phyloP scores from a whole-genome alignment of 2,113 vertebrate genomes.

The Sorex fumeus region DNA sequence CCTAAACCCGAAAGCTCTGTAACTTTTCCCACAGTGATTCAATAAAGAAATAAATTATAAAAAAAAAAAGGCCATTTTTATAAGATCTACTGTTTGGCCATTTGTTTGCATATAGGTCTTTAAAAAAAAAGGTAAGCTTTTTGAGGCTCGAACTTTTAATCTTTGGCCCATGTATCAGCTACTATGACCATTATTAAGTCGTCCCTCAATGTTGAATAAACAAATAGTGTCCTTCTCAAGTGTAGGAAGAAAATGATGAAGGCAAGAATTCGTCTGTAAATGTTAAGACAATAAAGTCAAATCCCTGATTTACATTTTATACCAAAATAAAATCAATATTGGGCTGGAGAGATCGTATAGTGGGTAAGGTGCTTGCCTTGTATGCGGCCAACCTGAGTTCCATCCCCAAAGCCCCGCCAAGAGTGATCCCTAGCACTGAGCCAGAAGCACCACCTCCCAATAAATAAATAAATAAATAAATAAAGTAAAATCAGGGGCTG shows the following conservation, averaged over 20 bases:
- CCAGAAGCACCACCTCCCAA: too few species aligned
- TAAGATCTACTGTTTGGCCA: not conserved
- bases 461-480: too few species aligned
- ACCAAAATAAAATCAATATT: slow-evolving; percentile 34
- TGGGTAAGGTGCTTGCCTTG: too few species aligned
- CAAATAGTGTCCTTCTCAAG: not conserved
- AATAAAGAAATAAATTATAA: too few species aligned
- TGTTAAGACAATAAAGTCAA: slow-evolving; percentile 20
- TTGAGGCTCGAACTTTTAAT: not conserved
- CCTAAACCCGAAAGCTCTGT: too few species aligned
- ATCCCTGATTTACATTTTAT: not conserved
- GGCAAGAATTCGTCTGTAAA: slow-evolving; percentile 2
- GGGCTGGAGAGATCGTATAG: too few species aligned
- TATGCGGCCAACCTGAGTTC: too few species aligned
- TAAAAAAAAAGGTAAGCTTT: not conserved
- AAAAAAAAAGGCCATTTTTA: not conserved
- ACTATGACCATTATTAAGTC: not conserved
- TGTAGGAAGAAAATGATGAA: not conserved
- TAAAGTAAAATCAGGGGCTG: not conserved
- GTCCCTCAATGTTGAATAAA: not conserved
- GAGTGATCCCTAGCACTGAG: too few species aligned
- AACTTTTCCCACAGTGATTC: too few species aligned
- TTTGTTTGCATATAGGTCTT: slow-evolving; percentile 4
- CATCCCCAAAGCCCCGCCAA: too few species aligned
- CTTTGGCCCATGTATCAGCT: not conserved